Evolutionary conservation across 2,888 invertebrate genomes (phyloP).

Genomic region (Trichopoda pennipes): DNA sequence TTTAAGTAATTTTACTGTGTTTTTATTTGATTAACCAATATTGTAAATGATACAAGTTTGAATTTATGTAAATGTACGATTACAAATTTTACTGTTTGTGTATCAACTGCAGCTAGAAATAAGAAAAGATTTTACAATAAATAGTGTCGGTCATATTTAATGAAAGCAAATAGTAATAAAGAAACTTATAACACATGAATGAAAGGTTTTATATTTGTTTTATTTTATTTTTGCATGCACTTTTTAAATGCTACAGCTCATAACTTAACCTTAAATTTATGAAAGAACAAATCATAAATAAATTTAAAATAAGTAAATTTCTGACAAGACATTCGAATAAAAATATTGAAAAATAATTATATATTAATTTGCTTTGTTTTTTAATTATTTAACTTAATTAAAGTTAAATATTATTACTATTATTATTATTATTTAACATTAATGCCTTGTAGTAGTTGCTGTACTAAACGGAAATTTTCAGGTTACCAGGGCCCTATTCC

Average conservation of each 20-base stretch:
- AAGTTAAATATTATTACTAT: no score
- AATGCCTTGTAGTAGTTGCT: no score
- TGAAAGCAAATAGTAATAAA: conserved; percentile 2
- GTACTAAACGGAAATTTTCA: no score
- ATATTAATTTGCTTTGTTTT: background rate
- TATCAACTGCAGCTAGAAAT: conserved; percentile 18
- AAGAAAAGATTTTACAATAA: conserved; percentile 23
- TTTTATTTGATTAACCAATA: conserved; percentile 1
- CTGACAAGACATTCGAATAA: conserved; percentile 37
- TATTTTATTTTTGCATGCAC: conserved; percentile 45
- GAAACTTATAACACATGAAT: background rate
- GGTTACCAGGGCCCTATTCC: no score
- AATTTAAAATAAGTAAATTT: background rate
- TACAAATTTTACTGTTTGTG: background rate
- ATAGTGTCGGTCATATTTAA: conserved; percentile 5
- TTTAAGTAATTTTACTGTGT: background rate
- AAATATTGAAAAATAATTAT: conserved; percentile 1
- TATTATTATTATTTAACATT: no score
- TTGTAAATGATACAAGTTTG: background rate
- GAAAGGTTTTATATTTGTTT: no score
- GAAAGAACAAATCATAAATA: background rate
- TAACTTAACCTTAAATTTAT: conserved; percentile 27
- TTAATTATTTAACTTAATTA: no score
- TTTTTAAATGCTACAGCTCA: conserved; percentile 52
- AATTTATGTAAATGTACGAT: background rate